Evolutionary conservation across 1,140 invertebrate genomes (phyloP).

Genomic region (Bombus terrestris): DNA sequence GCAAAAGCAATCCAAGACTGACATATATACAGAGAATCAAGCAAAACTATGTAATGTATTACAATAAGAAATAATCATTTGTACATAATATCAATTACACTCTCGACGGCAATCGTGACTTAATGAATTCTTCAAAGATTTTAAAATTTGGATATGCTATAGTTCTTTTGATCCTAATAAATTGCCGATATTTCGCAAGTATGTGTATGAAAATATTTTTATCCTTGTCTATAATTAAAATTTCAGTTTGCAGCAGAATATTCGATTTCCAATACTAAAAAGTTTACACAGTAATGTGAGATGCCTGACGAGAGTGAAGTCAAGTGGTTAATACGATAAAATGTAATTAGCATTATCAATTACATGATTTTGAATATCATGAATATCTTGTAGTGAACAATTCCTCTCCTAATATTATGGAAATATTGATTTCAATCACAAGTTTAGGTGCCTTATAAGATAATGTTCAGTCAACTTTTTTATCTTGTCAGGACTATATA

Average conservation of each 20-base stretch:
- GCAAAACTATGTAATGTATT: slow-evolving; percentile 81
- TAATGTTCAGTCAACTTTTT: slow-evolving; percentile 33
- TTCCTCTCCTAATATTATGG: slow-evolving; percentile 25
- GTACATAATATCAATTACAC: slow-evolving; percentile 82
- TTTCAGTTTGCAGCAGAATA: slow-evolving; percentile 48
- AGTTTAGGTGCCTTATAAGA: slow-evolving; percentile 45
- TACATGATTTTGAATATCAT: slow-evolving; percentile 53
- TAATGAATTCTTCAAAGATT: slow-evolving; percentile 78
- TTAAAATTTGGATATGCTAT: slow-evolving; percentile 71
- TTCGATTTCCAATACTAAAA: slow-evolving; percentile 44
- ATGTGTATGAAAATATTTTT: slow-evolving; percentile 60
- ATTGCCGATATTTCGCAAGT: slow-evolving; percentile 74
- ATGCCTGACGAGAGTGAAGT: slow-evolving; percentile 64
- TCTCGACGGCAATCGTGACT: slow-evolving; percentile 81
- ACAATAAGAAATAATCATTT: slow-evolving; percentile 80
- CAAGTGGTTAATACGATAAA: slow-evolving; percentile 53
- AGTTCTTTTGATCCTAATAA: slow-evolving; percentile 74
- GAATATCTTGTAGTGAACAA: slow-evolving; percentile 40
- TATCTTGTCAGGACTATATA: slow-evolving; percentile 20
- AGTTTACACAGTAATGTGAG: slow-evolving; percentile 33
- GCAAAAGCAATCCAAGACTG: slow-evolving; percentile 82
- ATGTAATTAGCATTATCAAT: slow-evolving; percentile 55
- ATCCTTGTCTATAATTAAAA: slow-evolving; percentile 53
- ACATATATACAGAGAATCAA: slow-evolving; percentile 78
- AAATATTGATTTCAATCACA: slow-evolving; percentile 33